Conservation (phyloP, 2,797 vertebrate species). For the Bufotes viridis region DNA sequence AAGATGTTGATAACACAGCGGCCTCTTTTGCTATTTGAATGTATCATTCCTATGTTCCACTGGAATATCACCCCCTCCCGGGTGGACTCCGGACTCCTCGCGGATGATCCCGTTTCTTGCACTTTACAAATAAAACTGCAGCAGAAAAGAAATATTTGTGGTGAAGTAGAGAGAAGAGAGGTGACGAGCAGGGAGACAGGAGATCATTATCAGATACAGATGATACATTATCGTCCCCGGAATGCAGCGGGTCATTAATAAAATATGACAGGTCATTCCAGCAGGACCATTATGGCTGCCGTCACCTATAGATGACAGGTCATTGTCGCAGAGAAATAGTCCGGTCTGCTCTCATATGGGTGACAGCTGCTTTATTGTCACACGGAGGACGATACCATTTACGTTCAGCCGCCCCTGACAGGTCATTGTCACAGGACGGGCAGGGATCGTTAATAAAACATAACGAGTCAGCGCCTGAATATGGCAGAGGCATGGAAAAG, state of each 20-base stretch:
- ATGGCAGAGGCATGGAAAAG: not conserved
- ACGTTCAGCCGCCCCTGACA: not conserved
- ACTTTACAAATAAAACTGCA: not conserved
- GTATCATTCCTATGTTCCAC: too few species aligned
- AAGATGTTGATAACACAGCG: too few species aligned
- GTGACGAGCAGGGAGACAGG: not conserved
- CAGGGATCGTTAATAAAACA: not conserved
- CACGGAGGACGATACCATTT: constrained; percentile 5
- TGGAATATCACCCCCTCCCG: too few species aligned
- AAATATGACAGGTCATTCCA: constrained; percentile 28
- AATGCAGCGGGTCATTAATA: constrained; percentile 11
- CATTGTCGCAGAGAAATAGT: constrained; percentile 25
- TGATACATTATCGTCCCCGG: not conserved
- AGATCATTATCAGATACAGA: constrained; percentile 26
- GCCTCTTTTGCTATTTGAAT: too few species aligned
- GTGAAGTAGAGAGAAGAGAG: not conserved
- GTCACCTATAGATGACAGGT: constrained; percentile 38
- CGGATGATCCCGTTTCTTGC: not conserved
- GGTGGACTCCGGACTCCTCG: not conserved
- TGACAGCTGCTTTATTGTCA: constrained; percentile 14
- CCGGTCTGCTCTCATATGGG: not conserved
- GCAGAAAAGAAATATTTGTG: not conserved
- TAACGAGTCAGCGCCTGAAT: not conserved
- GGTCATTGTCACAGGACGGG: constrained; percentile 16
- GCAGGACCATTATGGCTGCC: constrained; percentile 1